These are phyloP conservation scores for Pogona vitticeps DNA, from an alignment of 2,113 vertebrate species.

Conservation along the genomic window DNA sequence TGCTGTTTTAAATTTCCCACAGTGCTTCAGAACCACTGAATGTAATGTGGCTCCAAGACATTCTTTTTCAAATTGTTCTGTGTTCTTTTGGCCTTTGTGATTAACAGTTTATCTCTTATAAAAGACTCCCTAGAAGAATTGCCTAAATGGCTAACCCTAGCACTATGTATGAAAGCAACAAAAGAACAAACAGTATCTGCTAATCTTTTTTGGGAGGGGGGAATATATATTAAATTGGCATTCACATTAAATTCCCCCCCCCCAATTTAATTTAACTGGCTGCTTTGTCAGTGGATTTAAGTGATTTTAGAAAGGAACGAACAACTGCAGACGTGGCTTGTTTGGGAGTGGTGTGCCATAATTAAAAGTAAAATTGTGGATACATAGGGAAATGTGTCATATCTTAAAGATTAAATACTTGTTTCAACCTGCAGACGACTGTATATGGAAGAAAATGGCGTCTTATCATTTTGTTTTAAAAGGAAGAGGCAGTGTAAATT, in stretches of 20 bases:
- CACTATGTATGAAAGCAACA: background rate
- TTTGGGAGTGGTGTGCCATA: background rate
- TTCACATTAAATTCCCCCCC: background rate
- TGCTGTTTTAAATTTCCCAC: background rate
- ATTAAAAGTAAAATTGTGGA: background rate
- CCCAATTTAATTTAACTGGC: background rate
- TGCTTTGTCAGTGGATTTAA: background rate
- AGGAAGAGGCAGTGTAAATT: background rate
- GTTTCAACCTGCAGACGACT: background rate
- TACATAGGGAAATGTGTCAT: background rate
- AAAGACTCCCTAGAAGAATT: too few relatives aligned
- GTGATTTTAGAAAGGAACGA: too few relatives aligned
- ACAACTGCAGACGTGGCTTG: background rate
- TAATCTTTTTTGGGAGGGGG: background rate
- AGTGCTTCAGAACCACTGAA: background rate
- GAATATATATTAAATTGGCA: background rate
- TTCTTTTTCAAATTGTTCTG: background rate
- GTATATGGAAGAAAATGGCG: background rate
- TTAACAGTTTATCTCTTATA: background rate
- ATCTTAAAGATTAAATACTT: background rate
- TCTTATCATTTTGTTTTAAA: background rate
- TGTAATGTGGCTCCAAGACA: background rate
- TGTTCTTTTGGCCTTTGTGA: background rate
- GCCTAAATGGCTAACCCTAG: background rate
- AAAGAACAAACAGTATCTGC: background rate